Evolutionary conservation across 2,888 invertebrate genomes (phyloP), one percentile per base, ranked within the genome.

Genomic region (Sinohyriopsis cumingii): DNA sequence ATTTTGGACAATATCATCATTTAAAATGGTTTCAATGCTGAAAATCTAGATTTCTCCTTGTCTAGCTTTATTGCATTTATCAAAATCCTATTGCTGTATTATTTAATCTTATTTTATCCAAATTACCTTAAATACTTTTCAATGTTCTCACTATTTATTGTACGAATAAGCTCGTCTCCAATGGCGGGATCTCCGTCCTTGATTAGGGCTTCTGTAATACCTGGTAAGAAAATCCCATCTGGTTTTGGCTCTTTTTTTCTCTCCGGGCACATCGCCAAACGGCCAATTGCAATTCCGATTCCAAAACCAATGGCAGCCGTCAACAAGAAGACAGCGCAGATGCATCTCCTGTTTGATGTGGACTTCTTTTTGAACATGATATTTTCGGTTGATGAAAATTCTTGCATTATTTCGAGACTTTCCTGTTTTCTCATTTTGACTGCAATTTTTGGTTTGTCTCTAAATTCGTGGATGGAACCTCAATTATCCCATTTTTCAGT

Each of bases 101-200:
- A 15, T 25, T 61, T 12, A 22, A 9, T n/a, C 19, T 45, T 19
- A 12, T 18, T n/a, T 5, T 20, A 15, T 53, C 12, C 55, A 15
- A 65, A 65, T 71, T 69, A 82, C 84, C 76, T 73, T 3, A 84
- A 68, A 68, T 82, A 74, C 24, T 76, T 59, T 28, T 72, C 67
- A 24, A 84, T 82, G 59, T 80, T 82, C 4, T 79, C 71, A 15
- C 73, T 63, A 25, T 74, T 69, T 20, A 84, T 76, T 12, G 57
- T 63, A 22, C 71, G 53, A n/a, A 84, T 76, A 12, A 84, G 69
- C 62, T 71, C 69, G 1, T 77, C 68, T 2, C 71, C 57, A 45
- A 84, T 80, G 22, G 28, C 61, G 7, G 76, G 76, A 60, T 82
- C 80, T 15, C 69, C 83, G 55, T 82, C 82, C 61, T 76, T 28